phyloP scores from a whole-genome alignment of 2,888 invertebrate genomes.

The Automeris io region DNA sequence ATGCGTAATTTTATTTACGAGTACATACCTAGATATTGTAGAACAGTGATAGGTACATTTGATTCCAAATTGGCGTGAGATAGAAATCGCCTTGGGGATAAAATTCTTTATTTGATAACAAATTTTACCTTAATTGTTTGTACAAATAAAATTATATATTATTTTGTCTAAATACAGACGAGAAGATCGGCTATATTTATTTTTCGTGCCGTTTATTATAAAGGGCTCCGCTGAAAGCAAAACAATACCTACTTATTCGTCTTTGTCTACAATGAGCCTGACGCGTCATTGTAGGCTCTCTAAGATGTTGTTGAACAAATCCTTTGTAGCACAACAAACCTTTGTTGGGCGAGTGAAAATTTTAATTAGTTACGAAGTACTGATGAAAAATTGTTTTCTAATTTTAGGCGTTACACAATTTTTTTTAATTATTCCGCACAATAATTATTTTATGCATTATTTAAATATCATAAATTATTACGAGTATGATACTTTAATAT shows the following conservation, averaged over 20 bases:
- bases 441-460: too few relatives aligned
- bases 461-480: too few relatives aligned
- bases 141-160: background rate
- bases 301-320: slow-evolving; percentile 42
- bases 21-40: too few relatives aligned
- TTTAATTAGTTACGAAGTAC: slow-evolving; percentile 44
- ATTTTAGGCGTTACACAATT: slow-evolving; percentile 12
- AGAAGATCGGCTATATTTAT: slow-evolving; percentile 23
- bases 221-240: slow-evolving; percentile 36
- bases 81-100: too few relatives aligned
- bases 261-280: slow-evolving; percentile 35
- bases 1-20: too few relatives aligned
- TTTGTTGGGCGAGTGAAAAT: slow-evolving; percentile 48
- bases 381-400: slow-evolving; percentile 22
- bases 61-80: too few relatives aligned
- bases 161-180: slow-evolving; percentile 6
- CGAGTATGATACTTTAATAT: too few relatives aligned
- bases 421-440: slow-evolving; percentile 1
- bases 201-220: slow-evolving; percentile 31
- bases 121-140: background rate
- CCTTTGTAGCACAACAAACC: slow-evolving; percentile 48
- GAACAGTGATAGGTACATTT: too few relatives aligned
- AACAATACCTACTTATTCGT: slow-evolving; percentile 41
- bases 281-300: slow-evolving; percentile 32
- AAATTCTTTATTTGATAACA: background rate